Evolutionary conservation across 2,797 vertebrate genomes (phyloP).

Genomic region (Sphenopsis melanotis): DNA sequence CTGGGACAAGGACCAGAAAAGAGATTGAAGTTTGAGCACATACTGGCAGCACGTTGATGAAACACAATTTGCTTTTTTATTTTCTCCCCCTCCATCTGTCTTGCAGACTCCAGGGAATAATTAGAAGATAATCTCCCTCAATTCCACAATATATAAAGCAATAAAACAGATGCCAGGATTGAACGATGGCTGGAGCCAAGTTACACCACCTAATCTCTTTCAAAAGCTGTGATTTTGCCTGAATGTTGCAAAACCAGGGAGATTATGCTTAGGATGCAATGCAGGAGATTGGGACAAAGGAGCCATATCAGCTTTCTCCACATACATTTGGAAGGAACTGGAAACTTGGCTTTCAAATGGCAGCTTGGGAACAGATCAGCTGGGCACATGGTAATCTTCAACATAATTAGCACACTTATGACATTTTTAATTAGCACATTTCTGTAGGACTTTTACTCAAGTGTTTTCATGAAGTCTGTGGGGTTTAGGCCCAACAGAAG

Average conservation of each 20-base stretch:
- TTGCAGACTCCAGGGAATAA: constrained; percentile 20
- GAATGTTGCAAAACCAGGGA: constrained; percentile 54
- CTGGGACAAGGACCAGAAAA: constrained; percentile 3
- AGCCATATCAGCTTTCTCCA: neutral
- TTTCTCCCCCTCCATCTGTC: neutral
- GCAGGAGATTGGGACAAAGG: neutral
- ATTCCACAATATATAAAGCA: constrained; percentile 25
- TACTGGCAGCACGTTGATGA: neutral
- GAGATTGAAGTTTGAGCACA: neutral
- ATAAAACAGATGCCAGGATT: constrained; percentile 15
- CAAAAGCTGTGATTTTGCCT: constrained; percentile 29
- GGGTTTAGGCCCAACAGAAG: neutral
- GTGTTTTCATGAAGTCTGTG: neutral
- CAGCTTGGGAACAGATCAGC: neutral
- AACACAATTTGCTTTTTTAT: neutral
- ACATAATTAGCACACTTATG: neutral
- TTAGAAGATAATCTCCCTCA: constrained; percentile 24
- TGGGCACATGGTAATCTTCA: neutral
- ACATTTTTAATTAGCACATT: neutral
- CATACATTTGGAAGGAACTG: neutral
- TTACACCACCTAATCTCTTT: constrained; percentile 21
- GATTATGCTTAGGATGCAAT: neutral
- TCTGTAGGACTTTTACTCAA: neutral
- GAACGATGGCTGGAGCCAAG: neutral
- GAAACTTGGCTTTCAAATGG: constrained; percentile 9